Evolutionary conservation across 2,888 invertebrate species (phyloP).

Genomic region (Chrysolina oricalcia): DNA sequence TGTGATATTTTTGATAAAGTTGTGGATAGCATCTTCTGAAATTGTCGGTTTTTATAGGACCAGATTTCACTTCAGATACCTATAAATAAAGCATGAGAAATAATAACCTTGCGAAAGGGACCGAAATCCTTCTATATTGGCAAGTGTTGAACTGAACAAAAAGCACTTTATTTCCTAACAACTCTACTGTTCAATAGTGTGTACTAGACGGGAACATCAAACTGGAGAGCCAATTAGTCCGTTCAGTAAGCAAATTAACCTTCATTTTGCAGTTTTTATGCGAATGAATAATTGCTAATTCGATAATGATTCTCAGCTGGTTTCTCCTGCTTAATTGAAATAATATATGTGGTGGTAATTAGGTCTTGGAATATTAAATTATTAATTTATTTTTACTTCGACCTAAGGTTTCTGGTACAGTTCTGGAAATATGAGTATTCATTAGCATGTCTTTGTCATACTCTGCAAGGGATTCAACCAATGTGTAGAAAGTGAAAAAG

Average conservation of each 20-base stretch:
- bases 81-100: too few species aligned
- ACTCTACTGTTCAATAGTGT: neutral
- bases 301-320: conserved; percentile 1
- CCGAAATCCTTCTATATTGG: too few species aligned
- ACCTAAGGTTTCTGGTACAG: neutral
- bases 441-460: too few species aligned
- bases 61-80: too few species aligned
- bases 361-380: neutral
- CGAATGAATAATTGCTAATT: conserved; percentile 10
- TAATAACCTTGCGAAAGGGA: too few species aligned
- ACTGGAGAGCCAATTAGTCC: neutral
- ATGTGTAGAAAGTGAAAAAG: too few species aligned
- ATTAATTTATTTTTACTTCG: neutral
- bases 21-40: too few species aligned
- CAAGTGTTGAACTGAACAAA: too few species aligned
- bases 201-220: neutral
- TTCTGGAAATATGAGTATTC: too few species aligned
- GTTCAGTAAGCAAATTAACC: neutral
- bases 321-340: neutral
- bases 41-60: too few species aligned
- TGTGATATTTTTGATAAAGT: too few species aligned
- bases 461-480: too few species aligned
- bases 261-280: neutral
- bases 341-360: neutral
- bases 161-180: neutral